Conservation (phyloP, 2,113 vertebrate genomes). For the Irena cyanogastra region DNA sequence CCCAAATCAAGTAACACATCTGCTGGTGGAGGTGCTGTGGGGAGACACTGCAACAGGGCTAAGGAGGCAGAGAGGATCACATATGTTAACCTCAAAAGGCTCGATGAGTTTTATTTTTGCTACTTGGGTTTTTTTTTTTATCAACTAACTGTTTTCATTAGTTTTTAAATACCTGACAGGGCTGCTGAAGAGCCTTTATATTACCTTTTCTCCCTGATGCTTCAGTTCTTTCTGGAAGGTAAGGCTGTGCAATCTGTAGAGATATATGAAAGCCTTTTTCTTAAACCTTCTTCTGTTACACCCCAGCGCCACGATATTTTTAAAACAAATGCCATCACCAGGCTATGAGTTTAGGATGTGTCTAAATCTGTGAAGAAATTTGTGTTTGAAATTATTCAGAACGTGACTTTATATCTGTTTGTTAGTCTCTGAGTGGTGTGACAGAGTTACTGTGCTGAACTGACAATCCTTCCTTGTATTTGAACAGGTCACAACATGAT, state of each 20-base stretch:
- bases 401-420: not conserved
- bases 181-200: not conserved
- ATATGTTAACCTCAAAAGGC: not conserved
- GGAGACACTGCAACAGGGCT: not conserved
- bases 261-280: not conserved
- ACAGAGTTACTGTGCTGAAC: not conserved
- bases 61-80: not conserved
- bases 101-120: not conserved
- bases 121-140: not conserved
- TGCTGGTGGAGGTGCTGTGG: not conserved
- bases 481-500: conserved; percentile 17
- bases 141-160: not conserved
- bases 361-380: not conserved
- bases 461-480: not conserved
- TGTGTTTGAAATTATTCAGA: not conserved
- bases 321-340: not conserved
- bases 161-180: not conserved
- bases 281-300: not conserved
- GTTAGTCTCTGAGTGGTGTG: rapidly evolving
- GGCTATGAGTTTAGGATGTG: not conserved
- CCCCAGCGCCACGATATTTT: not conserved
- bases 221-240: not conserved
- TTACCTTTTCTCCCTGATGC: not conserved
- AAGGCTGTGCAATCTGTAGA: not conserved
- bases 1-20: not conserved